These are phyloP conservation scores for Drosophila melanocephala DNA, from an alignment of 2,888 invertebrate genomes.

Conservation along the genomic window DNA sequence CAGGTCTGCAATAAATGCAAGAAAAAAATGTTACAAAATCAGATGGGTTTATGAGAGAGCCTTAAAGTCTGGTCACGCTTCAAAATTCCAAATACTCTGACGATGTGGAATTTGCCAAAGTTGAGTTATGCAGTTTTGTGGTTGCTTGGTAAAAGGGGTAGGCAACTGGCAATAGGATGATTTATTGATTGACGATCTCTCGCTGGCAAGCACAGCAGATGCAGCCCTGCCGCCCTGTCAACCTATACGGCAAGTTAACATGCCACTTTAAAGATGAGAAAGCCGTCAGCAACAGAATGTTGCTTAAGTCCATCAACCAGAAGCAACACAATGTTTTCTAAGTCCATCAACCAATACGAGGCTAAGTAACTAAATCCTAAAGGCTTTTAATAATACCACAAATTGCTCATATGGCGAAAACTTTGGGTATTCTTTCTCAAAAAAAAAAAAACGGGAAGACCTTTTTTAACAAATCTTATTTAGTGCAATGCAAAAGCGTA, in stretches of 20 bases:
- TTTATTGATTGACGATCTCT: not conserved
- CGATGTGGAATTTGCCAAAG: not conserved
- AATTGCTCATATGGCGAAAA: conserved; percentile 38
- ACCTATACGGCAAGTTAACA: not conserved
- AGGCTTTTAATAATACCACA: conserved; percentile 37
- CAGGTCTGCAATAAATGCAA: conserved; percentile 91
- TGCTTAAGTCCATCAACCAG: not conserved
- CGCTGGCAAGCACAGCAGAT: not conserved
- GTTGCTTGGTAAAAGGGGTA: not conserved
- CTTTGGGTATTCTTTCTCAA: conserved; percentile 23
- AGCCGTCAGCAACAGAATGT: not conserved
- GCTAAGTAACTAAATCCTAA: not conserved
- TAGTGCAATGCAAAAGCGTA: conserved; percentile 48
- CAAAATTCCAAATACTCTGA: not conserved
- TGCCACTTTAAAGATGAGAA: not conserved
- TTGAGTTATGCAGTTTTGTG: not conserved
- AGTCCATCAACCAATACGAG: not conserved
- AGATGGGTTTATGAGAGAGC: rapidly evolving
- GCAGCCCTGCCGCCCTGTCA: not conserved
- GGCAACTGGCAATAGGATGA: not conserved
- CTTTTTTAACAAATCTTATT: conserved; percentile 54
- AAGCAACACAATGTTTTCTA: conserved; percentile 1
- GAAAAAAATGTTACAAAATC: not conserved
- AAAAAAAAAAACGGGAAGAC: not conserved
- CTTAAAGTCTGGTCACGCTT: not conserved